Percentiles rank a stretch among this genome's conserved stretches.
Evolutionary conservation across 2,113 vertebrate genomes (phyloP).

Genomic region (Tinamus guttatus): DNA sequence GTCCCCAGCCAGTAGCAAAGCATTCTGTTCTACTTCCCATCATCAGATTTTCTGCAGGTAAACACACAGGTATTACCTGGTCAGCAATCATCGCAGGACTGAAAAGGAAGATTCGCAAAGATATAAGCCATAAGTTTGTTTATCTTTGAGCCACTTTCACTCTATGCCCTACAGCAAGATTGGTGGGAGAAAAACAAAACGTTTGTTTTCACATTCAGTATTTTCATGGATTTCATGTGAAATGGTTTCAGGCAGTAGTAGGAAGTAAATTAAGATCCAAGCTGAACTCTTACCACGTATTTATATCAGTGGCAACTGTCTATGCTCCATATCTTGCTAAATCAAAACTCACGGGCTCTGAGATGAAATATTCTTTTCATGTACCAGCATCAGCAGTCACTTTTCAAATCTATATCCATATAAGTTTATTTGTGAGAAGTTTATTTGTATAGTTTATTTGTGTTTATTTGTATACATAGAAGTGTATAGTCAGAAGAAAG

Average conservation of each 20-base stretch:
- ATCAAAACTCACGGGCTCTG: background rate
- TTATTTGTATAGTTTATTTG: no score
- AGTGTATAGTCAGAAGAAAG: background rate
- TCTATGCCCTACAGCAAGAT: background rate
- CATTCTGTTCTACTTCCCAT: constrained; percentile 83
- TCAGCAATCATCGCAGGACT: constrained; percentile 83
- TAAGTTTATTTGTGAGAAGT: background rate
- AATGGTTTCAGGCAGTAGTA: background rate
- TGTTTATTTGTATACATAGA: no score
- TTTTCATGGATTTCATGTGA: background rate
- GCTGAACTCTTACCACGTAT: background rate
- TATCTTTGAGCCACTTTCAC: background rate
- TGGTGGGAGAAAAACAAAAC: background rate
- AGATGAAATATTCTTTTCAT: background rate
- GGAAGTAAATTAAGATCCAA: background rate
- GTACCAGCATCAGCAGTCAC: background rate
- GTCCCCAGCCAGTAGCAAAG: constrained; percentile 91
- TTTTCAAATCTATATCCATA: background rate
- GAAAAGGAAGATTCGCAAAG: constrained; percentile 24
- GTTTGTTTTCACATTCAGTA: background rate
- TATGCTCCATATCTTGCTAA: background rate
- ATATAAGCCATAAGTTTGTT: background rate
- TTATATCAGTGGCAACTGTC: background rate
- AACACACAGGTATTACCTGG: constrained; percentile 82
- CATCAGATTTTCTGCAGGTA: constrained; percentile 81